Conservation (phyloP, 2,888 invertebrate species). For the Thalpophila matura region DNA sequence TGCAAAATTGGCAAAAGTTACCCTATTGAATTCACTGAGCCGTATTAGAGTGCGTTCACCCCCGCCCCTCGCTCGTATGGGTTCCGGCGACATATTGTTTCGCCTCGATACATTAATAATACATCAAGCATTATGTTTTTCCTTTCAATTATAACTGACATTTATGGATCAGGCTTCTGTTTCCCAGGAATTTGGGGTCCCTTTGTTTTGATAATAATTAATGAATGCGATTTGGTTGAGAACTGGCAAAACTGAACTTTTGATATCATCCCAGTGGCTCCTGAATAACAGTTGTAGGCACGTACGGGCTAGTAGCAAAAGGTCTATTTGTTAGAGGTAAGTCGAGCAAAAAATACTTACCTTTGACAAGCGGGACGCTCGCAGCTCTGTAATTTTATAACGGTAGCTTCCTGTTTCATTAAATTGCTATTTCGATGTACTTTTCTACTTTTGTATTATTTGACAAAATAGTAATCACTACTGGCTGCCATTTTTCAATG, state of each 20-base stretch:
- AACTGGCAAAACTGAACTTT: not conserved
- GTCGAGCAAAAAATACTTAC: too few species aligned
- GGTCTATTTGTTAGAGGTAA: too few species aligned
- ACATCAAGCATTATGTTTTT: constrained; percentile 43
- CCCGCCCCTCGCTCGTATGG: constrained; percentile 55
- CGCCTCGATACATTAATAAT: constrained; percentile 45
- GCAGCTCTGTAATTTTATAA: too few species aligned
- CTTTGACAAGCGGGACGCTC: too few species aligned
- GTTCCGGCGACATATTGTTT: constrained; percentile 54
- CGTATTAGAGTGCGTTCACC: constrained; percentile 54
- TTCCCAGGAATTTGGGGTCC: not conserved
- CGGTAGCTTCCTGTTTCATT: too few species aligned
- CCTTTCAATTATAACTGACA: constrained; percentile 39
- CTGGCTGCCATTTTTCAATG: too few species aligned
- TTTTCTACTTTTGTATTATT: too few species aligned
- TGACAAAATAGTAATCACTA: too few species aligned
- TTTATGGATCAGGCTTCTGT: not conserved
- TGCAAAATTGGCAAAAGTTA: constrained; percentile 50
- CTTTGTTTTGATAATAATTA: constrained; percentile 21
- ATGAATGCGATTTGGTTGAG: not conserved
- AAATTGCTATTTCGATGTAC: too few species aligned
- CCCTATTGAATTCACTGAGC: constrained; percentile 43
- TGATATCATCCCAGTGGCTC: too few species aligned
- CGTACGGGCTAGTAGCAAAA: too few species aligned
- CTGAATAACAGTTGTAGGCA: too few species aligned